Evolutionary conservation across 2,888 invertebrate genomes (phyloP).

Genomic region (Ennomos quercinarius): DNA sequence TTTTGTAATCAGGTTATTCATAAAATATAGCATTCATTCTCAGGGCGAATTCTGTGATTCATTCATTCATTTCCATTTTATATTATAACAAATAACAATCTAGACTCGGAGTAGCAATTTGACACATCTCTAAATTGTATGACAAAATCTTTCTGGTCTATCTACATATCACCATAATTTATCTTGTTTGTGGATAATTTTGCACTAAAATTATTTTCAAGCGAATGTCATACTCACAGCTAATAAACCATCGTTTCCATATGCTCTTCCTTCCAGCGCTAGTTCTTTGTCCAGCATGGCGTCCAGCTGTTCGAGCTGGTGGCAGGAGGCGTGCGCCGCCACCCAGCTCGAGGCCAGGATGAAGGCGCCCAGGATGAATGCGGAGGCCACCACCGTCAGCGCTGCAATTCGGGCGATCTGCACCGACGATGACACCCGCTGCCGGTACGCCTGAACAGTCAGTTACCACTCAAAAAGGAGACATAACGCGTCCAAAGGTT

Average conservation of each 20-base stretch:
- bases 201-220: too few relatives aligned
- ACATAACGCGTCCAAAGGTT: background rate
- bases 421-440: slow-evolving; percentile 89
- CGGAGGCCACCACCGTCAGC: slow-evolving; percentile 91
- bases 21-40: background rate
- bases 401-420: slow-evolving; percentile 95
- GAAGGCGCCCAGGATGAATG: slow-evolving; percentile 92
- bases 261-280: slow-evolving; percentile 86
- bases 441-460: slow-evolving; percentile 90
- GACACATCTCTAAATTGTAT: too few relatives aligned
- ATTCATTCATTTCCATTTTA: background rate
- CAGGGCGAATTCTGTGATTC: too few relatives aligned
- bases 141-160: too few relatives aligned
- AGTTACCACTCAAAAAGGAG: slow-evolving; percentile 32
- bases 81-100: too few relatives aligned
- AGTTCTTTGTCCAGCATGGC: slow-evolving; percentile 89
- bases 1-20: background rate
- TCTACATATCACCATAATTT: too few relatives aligned
- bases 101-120: too few relatives aligned
- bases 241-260: slow-evolving; percentile 87
- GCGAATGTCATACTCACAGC: slow-evolving; percentile 83
- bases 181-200: too few relatives aligned
- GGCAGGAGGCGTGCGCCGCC: slow-evolving; percentile 92
- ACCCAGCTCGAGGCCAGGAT: slow-evolving; percentile 94
- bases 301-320: slow-evolving; percentile 89